Percentiles rank a stretch among this genome's conserved stretches.
phyloP scores from a whole-genome alignment of 2,797 vertebrate species.

The Acipenser transmontanus region DNA sequence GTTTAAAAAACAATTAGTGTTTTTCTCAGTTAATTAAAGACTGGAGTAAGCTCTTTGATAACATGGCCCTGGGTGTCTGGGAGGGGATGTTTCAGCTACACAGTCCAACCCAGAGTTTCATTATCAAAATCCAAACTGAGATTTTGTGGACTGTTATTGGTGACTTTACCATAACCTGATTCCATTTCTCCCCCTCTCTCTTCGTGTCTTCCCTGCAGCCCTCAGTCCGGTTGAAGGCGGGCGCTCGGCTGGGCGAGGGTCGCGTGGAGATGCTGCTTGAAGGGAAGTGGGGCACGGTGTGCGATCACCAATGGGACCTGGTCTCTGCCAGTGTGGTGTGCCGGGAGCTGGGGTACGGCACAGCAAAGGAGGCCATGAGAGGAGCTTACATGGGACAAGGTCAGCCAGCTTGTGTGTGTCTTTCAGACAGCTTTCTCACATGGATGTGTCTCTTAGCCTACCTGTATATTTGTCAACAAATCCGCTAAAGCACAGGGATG shows the following conservation, averaged over 20 bases:
- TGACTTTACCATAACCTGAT: too few relatives aligned
- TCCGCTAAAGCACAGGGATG: too few relatives aligned
- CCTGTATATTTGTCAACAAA: too few relatives aligned
- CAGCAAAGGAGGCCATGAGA: constrained; percentile 73
- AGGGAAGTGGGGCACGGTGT: constrained; percentile 88
- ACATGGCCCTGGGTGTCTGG: too few relatives aligned
- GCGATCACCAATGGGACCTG: constrained; percentile 84
- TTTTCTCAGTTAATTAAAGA: too few relatives aligned
- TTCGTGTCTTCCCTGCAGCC: constrained; percentile 36
- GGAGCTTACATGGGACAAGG: constrained; percentile 91
- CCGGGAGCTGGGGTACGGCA: constrained; percentile 86
- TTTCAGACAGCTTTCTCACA: not conserved
- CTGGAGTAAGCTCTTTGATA: too few relatives aligned
- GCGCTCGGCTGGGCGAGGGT: constrained; percentile 81
- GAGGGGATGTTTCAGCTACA: too few relatives aligned
- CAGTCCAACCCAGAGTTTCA: too few relatives aligned
- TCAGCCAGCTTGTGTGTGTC: constrained; percentile 33
- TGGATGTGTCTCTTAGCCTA: not conserved
- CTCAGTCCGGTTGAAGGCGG: constrained; percentile 80
- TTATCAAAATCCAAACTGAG: too few relatives aligned
- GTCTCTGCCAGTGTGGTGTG: constrained; percentile 83
- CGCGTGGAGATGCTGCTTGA: constrained; percentile 85
- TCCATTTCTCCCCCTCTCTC: not conserved
- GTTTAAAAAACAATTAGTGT: too few relatives aligned
- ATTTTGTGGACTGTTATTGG: too few relatives aligned